These are phyloP conservation scores for Caenorhabditis imperialis DNA, from an alignment of 2,888 invertebrate species.

Conservation along the genomic window DNA sequence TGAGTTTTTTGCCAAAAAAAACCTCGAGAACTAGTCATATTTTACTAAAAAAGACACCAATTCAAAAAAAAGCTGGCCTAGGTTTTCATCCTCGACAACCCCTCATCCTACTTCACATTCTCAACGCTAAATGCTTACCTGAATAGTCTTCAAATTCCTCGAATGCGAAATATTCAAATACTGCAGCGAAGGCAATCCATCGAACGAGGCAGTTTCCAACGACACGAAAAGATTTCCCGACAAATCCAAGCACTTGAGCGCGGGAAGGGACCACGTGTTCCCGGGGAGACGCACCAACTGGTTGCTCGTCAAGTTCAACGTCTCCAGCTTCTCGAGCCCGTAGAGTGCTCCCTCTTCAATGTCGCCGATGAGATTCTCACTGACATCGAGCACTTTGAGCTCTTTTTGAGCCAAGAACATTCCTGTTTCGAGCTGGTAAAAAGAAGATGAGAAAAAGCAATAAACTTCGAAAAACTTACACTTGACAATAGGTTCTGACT, in stretches of 20 bases:
- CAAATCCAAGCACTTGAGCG: slow-evolving; percentile 52
- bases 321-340: slow-evolving; percentile 55
- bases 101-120: no score
- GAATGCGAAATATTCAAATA: slow-evolving; percentile 59
- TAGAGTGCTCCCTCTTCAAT: slow-evolving; percentile 61
- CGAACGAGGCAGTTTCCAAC: slow-evolving; percentile 65
- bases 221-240: slow-evolving; percentile 61
- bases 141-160: slow-evolving; percentile 58
- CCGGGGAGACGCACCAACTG: slow-evolving; percentile 60
- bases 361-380: slow-evolving; percentile 62
- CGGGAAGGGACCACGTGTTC: slow-evolving; percentile 63
- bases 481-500: slow-evolving; percentile 56
- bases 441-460: no score
- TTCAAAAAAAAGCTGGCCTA: no score
- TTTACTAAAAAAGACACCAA: no score
- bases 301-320: slow-evolving; percentile 60
- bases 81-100: no score
- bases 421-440: slow-evolving; percentile 65
- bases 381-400: slow-evolving; percentile 51
- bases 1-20: no score
- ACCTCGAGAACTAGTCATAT: no score
- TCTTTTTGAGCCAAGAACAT: slow-evolving; percentile 59
- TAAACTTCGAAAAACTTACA: slow-evolving; percentile 54
- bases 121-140: slow-evolving; percentile 39
- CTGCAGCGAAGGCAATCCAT: slow-evolving; percentile 55